Percentiles rank a stretch among this genome's conserved stretches.
Evolutionary conservation across 1,140 invertebrate genomes (phyloP).

Genomic region (Halesus radiatus): DNA sequence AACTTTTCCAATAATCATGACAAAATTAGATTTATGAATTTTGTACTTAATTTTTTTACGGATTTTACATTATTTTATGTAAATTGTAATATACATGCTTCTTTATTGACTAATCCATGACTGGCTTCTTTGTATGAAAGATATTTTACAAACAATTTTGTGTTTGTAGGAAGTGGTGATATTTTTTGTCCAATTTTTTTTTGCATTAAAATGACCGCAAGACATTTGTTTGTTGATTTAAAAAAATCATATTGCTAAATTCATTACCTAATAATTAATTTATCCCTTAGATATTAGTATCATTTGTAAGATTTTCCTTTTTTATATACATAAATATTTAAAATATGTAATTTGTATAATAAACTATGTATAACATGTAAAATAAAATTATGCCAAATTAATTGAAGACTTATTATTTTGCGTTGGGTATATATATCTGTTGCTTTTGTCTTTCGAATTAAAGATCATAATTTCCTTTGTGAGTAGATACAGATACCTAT

Average conservation of each 20-base stretch:
- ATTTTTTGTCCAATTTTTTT: background rate
- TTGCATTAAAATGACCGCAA: background rate
- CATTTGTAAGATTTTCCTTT: slow-evolving; percentile 1
- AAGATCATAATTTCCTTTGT: no score
- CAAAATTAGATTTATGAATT: background rate
- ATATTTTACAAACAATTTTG: background rate
- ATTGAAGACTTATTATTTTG: background rate
- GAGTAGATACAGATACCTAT: no score
- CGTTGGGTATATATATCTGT: no score
- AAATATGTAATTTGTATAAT: slow-evolving; percentile 15
- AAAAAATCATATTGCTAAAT: background rate
- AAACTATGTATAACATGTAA: slow-evolving; percentile 30
- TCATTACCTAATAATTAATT: background rate
- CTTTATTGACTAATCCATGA: background rate
- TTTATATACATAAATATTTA: slow-evolving; percentile 29
- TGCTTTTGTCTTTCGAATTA: no score
- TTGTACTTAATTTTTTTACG: slow-evolving; percentile 13
- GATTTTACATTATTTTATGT: slow-evolving; percentile 2
- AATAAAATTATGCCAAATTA: slow-evolving; percentile 36
- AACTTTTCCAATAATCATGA: background rate
- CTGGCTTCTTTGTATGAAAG: background rate
- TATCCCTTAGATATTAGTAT: slow-evolving; percentile 10
- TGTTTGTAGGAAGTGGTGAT: background rate
- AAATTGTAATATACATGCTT: background rate
- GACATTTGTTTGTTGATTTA: background rate